Evolutionary conservation across 2,888 invertebrate species (phyloP).

Genomic region (Protophormia terraenovae): DNA sequence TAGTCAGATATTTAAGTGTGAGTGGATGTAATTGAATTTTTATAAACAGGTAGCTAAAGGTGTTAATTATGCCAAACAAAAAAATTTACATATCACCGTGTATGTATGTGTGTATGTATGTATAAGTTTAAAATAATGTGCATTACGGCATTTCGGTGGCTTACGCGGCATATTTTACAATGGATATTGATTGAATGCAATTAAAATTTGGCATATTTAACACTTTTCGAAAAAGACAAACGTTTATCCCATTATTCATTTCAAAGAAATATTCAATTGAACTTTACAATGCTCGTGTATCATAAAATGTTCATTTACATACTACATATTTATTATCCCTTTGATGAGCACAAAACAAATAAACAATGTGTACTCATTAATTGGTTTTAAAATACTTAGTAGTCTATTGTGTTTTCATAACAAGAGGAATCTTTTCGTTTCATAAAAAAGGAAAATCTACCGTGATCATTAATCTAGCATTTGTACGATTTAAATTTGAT

Average conservation of each 20-base stretch:
- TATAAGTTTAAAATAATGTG: background rate
- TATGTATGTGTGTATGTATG: background rate
- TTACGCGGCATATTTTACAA: background rate
- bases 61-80: constrained; percentile 20
- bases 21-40: background rate
- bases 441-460: no score
- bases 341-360: background rate
- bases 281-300: background rate
- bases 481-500: background rate
- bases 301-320: background rate
- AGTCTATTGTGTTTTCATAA: background rate
- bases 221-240: background rate
- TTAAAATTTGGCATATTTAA: background rate
- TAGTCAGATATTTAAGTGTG: background rate
- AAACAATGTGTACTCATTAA: background rate
- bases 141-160: background rate
- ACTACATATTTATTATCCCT: no score
- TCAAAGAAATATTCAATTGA: background rate
- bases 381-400: background rate
- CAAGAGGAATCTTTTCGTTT: no score
- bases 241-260: background rate
- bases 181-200: constrained; percentile 5
- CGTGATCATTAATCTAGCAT: no score
- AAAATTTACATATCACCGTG: background rate
- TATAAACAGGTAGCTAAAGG: constrained; percentile 29